Conservation (phyloP, 2,888 invertebrate species). For the Caenorhabditis sp. region DNA sequence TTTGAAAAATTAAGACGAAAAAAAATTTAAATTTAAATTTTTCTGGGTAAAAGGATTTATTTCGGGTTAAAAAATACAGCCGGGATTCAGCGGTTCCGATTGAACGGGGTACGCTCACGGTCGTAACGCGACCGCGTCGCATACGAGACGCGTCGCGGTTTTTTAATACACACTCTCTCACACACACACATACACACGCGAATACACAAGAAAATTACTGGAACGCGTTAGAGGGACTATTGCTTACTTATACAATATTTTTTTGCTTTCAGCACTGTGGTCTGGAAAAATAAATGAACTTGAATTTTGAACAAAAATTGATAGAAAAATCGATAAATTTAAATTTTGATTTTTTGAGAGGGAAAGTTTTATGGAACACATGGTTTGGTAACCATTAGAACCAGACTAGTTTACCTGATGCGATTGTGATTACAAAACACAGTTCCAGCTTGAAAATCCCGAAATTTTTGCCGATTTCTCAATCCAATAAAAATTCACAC, state of each 20-base stretch:
- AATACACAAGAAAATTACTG: neutral
- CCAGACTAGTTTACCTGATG: neutral
- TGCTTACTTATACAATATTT: no score
- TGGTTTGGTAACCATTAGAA: neutral
- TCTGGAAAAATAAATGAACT: no score
- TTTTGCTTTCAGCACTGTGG: no score
- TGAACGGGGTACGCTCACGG: conserved; percentile 37
- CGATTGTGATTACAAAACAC: neutral
- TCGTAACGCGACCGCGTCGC: conserved; percentile 51
- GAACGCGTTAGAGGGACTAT: neutral
- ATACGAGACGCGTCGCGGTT: conserved; percentile 34
- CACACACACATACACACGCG: neutral
- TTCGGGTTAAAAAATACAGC: neutral
- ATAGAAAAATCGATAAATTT: conserved; percentile 18
- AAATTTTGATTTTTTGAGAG: neutral
- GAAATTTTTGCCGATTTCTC: neutral
- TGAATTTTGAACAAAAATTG: neutral
- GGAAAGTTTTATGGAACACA: neutral
- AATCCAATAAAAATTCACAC: conserved; percentile 10
- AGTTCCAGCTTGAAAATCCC: neutral
- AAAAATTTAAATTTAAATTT: conserved; percentile 4
- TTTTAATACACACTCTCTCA: conserved; percentile 12
- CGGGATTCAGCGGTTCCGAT: conserved; percentile 29
- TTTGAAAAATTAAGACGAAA: neutral
- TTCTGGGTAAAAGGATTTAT: neutral